Percentiles rank a stretch among this genome's conserved stretches.
These are phyloP conservation scores for Myocastor coypus DNA, from an alignment of 2,113 vertebrate species.

Conservation along the genomic window DNA sequence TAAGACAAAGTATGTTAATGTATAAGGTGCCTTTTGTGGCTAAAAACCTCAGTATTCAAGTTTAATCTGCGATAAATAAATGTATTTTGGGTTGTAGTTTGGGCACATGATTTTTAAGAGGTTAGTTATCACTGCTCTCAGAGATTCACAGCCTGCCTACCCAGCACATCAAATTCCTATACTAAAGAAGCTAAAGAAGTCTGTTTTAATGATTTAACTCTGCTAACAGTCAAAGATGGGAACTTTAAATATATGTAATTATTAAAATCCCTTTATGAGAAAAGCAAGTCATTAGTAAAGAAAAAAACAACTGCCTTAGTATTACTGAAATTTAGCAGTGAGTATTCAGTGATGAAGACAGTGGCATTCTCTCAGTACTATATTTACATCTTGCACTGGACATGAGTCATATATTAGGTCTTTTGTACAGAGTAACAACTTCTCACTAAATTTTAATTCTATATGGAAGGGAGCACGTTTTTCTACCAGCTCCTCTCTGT, in stretches of 20 bases:
- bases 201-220: conserved; percentile 22
- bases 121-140: neutral
- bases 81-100: neutral
- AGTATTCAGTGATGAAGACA: neutral
- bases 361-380: neutral
- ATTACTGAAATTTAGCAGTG: neutral
- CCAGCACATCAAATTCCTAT: neutral
- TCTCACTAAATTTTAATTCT: neutral
- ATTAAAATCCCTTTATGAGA: conserved; percentile 10
- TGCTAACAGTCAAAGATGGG: neutral
- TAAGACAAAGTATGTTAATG: neutral
- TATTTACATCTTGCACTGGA: neutral
- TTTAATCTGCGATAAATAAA: neutral
- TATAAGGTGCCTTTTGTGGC: neutral
- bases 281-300: conserved; percentile 27
- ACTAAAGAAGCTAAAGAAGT: conserved; percentile 1
- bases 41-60: neutral
- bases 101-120: neutral
- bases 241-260: neutral
- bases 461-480: neutral
- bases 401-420: neutral
- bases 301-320: neutral
- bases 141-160: neutral
- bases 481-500: neutral
- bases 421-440: neutral